Base-by-base conservation (phyloP, 92 coral and sea anemone species). In the Epizoanthus ramosus region DNA sequence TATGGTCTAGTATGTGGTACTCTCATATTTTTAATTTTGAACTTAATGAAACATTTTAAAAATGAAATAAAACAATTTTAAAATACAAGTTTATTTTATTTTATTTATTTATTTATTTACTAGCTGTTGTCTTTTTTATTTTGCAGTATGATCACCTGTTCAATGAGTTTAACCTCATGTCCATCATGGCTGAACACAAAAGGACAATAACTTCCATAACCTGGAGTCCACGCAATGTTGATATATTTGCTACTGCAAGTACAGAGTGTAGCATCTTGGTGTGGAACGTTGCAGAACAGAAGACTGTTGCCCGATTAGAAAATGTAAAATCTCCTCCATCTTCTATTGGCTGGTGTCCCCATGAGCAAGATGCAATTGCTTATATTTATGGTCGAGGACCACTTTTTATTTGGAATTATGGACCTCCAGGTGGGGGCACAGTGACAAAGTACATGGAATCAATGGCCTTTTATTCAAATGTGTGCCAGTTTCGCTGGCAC, bases 341-440 rank as follows among this genome's bases (percentile, higher is more conserved):
- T n/a, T 87, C 85, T 50, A 89, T 96, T 69, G 94, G 97, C 39
- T 96, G 99, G 99, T 89, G 89, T 74, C 99, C 93, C 2, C 92
- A 88, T n/a, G 94, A 96, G 23, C 37, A 52, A 41, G 89, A 89
- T 35, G 83, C 88, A 5, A 74, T 96, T 57, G 92, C 95, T 33
- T 96, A 90, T 84, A 90, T 96, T 23, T 90, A 84, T 87, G 97
- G 99, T 0, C 94, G 99, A 84, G 99, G 99, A 8, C 99, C 99
- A 13, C 74, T 96, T 50, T 88, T 75, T 35, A 73, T 87, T 21
- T 89, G 98, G 94, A 90, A 94, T 80, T 83, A 80, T 23, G 79
- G 80, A n/a, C 71, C 95, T 22, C 79, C 92, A 2, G 89, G 91
- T n/a, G 84, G 63, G 3, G 92, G 92, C 56, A 57, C 85, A 15